A percentile compares a stretch with the other conserved stretches of the same genome.
phyloP scores from a whole-genome alignment of 2,797 vertebrate genomes.

The Salarias fasciatus region DNA sequence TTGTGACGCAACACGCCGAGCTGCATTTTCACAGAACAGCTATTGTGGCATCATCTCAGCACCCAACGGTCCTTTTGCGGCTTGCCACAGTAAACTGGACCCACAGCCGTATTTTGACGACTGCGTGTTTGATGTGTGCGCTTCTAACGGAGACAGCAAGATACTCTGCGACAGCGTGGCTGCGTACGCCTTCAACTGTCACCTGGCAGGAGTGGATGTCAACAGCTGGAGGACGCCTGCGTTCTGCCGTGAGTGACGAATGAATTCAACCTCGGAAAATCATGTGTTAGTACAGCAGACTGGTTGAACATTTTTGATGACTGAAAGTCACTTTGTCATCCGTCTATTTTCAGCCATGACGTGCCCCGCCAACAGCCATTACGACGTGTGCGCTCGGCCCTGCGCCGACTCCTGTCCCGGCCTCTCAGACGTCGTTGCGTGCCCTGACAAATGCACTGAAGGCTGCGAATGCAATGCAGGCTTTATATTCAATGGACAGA shows the following conservation, averaged over 20 bases:
- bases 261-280: too few species aligned
- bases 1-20: slow-evolving; percentile 55
- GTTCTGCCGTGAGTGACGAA: slow-evolving; percentile 81
- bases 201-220: slow-evolving; percentile 62
- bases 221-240: slow-evolving; percentile 76
- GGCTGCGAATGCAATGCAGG: slow-evolving; percentile 85
- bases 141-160: slow-evolving; percentile 61
- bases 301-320: not conserved
- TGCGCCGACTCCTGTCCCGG: slow-evolving; percentile 80
- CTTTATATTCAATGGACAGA: slow-evolving; percentile 81
- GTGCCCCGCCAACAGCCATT: slow-evolving; percentile 85
- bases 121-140: slow-evolving; percentile 78
- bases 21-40: slow-evolving; percentile 59
- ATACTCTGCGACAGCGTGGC: slow-evolving; percentile 76
- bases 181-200: slow-evolving; percentile 75
- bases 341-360: slow-evolving; percentile 75
- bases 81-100: slow-evolving; percentile 68
- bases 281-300: not conserved
- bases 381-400: slow-evolving; percentile 79
- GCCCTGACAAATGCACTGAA: slow-evolving; percentile 76
- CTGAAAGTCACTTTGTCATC: not conserved
- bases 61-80: slow-evolving; percentile 71
- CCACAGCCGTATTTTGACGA: slow-evolving; percentile 73
- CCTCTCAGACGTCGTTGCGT: slow-evolving; percentile 64
- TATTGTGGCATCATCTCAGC: slow-evolving; percentile 75